phyloP scores from a whole-genome alignment of 2,113 vertebrate genomes.

The Neoarius graeffei region DNA sequence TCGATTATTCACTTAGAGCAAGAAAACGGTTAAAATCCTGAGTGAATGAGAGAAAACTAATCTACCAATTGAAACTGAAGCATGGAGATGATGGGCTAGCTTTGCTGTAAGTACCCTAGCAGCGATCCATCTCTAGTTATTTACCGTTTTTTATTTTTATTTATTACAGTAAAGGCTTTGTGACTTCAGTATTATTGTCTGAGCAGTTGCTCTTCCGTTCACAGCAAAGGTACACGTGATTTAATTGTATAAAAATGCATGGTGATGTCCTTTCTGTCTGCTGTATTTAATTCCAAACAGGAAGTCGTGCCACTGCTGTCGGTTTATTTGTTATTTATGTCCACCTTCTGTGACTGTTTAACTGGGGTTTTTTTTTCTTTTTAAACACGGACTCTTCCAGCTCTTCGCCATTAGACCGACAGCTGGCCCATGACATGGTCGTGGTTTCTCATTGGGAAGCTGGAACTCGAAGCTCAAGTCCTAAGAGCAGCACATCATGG shows the following conservation, averaged over 20 bases:
- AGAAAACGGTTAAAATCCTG: conserved; percentile 46
- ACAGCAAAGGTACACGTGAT: conserved; percentile 32
- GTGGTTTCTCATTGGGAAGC: conserved; percentile 75
- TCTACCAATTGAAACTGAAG: conserved; percentile 57
- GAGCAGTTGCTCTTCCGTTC: conserved; percentile 42
- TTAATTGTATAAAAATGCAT: conserved; percentile 20
- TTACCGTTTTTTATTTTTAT: conserved; percentile 29
- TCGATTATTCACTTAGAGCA: conserved; percentile 47
- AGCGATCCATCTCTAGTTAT: conserved; percentile 50
- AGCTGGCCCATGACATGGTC: conserved; percentile 69
- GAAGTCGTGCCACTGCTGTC: background rate
- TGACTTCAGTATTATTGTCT: conserved; percentile 39
- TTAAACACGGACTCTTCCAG: conserved; percentile 56
- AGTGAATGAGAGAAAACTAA: conserved; percentile 51
- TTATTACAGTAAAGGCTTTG: conserved; percentile 41
- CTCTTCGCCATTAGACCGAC: conserved; percentile 73
- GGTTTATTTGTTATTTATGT: background rate
- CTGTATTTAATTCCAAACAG: background rate
- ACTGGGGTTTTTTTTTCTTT: background rate
- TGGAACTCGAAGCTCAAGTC: conserved; percentile 58
- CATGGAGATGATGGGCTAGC: conserved; percentile 56
- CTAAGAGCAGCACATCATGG: conserved; percentile 57
- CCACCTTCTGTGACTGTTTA: background rate
- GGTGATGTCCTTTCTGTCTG: conserved; percentile 15
- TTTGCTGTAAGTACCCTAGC: conserved; percentile 59